phyloP scores from a whole-genome alignment of 2,888 invertebrate species.

The Melolontha melolontha region DNA sequence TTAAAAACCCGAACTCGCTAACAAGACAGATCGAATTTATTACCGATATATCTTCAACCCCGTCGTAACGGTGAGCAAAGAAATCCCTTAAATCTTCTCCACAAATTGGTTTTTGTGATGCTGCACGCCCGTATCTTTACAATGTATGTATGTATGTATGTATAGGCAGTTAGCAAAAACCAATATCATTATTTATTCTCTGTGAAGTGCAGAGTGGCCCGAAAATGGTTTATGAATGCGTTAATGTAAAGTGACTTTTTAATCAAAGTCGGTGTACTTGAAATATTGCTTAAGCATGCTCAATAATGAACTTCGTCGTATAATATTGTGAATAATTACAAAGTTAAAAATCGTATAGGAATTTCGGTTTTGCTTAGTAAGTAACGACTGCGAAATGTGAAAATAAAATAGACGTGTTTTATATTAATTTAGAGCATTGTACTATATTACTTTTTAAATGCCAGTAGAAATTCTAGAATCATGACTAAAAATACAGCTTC shows the following conservation, averaged over 20 bases:
- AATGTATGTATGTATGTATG: slow-evolving; percentile 5
- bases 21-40: slow-evolving; percentile 37
- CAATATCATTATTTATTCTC: slow-evolving; percentile 18
- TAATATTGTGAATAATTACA: no score
- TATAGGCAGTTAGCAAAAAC: slow-evolving; percentile 15
- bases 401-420: no score
- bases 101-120: slow-evolving; percentile 29
- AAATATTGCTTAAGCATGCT: not conserved
- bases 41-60: slow-evolving; percentile 26
- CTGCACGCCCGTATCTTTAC: not conserved
- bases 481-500: no score
- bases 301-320: not conserved
- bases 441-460: no score
- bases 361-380: no score
- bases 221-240: slow-evolving; percentile 13
- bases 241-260: slow-evolving; percentile 7
- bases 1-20: slow-evolving; percentile 22
- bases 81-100: slow-evolving; percentile 26
- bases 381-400: no score
- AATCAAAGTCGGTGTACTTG: slow-evolving; percentile 13
- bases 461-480: no score
- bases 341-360: no score
- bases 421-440: no score
- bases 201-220: slow-evolving; percentile 2
- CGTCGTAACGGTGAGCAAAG: slow-evolving; percentile 4